Conservation (phyloP, 92 coral and sea anemone species). For the Porites rus region DNA sequence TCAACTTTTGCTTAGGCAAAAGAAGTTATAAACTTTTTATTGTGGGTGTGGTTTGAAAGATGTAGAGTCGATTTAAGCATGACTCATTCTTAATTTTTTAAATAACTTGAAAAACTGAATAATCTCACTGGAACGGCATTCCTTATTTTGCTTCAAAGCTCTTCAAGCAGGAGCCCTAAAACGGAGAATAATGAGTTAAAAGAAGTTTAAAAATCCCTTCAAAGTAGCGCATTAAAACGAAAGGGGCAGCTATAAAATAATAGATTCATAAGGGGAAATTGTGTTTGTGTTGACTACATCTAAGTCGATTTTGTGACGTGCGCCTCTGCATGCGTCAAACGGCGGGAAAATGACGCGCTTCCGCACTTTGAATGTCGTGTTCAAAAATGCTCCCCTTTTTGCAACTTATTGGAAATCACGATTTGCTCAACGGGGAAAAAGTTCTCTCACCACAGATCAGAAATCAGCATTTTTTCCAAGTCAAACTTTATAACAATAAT, state of each 20-base stretch:
- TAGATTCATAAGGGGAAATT: neutral
- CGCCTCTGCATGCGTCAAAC: conserved; percentile 45
- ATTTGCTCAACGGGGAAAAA: neutral
- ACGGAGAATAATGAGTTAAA: too few species aligned
- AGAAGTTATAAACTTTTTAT: neutral
- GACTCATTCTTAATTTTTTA: neutral
- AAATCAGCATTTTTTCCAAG: neutral
- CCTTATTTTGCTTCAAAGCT: too few species aligned
- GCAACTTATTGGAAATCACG: conserved; percentile 1
- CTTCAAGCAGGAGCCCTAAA: too few species aligned
- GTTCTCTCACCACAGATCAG: neutral
- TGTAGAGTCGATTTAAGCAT: neutral
- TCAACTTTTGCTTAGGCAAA: neutral
- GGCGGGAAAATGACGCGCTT: conserved; percentile 58
- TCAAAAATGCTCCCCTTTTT: conserved; percentile 6
- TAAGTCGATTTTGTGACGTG: neutral
- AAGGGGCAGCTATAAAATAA: neutral
- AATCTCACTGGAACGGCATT: neutral
- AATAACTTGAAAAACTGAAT: neutral
- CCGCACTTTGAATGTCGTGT: conserved; percentile 16
- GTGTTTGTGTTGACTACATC: neutral
- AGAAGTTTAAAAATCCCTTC: too few species aligned
- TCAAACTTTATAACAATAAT: neutral
- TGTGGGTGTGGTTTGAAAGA: neutral
- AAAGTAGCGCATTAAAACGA: neutral